A percentile compares a stretch with the other conserved stretches of the same genome.
Evolutionary conservation across 2,113 vertebrate genomes (phyloP).

Genomic region (Meleagris gallopavo): DNA sequence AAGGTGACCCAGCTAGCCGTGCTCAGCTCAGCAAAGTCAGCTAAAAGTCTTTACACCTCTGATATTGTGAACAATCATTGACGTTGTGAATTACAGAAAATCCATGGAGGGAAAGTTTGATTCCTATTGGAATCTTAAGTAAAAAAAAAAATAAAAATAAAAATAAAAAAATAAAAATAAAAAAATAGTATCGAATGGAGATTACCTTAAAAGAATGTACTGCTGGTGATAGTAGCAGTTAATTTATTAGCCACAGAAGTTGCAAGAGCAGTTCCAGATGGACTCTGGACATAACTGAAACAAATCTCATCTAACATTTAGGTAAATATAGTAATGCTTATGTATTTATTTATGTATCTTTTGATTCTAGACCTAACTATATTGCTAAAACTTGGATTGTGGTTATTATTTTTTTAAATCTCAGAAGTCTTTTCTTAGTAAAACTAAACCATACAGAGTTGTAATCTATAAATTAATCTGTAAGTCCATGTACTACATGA

Average conservation of each 20-base stretch:
- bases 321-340: not conserved
- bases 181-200: not conserved
- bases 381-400: not conserved
- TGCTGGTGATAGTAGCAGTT: not conserved
- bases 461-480: not conserved
- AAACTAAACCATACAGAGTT: not conserved
- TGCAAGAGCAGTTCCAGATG: not conserved
- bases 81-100: not conserved
- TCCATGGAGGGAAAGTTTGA: not conserved
- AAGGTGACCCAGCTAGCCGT: not conserved
- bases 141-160: not conserved
- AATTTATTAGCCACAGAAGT: not conserved
- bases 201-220: not conserved
- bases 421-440: not conserved
- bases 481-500: not conserved
- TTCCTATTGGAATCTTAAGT: not conserved
- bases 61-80: rapidly evolving
- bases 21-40: not conserved
- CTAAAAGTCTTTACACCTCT: not conserved
- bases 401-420: not conserved
- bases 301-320: not conserved
- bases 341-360: not conserved
- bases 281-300: not conserved
- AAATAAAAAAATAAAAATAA: not conserved
- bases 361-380: not conserved